A percentile compares a stretch with the other conserved stretches of the same genome.
Conservation (phyloP, 2,797 vertebrate species). For the Cuculus canorus region DNA sequence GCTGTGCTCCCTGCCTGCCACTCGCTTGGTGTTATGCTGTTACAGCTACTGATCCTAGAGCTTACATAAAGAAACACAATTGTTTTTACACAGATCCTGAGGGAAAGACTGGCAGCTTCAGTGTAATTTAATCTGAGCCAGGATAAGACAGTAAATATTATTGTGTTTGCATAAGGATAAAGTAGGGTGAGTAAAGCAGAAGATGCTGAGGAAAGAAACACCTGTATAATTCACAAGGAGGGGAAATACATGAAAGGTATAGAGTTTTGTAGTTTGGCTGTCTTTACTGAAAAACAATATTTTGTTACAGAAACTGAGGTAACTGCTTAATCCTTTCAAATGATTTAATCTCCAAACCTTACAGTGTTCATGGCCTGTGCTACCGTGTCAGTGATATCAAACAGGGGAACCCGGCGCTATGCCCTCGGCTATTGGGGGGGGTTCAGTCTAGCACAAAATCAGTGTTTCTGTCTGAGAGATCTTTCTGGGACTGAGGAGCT, state of each 20-base stretch:
- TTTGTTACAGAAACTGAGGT: background rate
- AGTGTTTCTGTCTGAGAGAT: background rate
- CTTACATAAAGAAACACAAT: slow-evolving; percentile 15
- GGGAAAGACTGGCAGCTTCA: background rate
- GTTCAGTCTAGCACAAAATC: background rate
- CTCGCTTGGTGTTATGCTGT: background rate
- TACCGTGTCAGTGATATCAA: background rate
- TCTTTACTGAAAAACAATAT: background rate
- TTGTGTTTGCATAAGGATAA: slow-evolving; percentile 4
- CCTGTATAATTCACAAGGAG: background rate
- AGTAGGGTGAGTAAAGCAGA: background rate
- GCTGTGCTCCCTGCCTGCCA: background rate
- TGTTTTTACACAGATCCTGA: background rate
- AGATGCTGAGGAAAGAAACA: background rate
- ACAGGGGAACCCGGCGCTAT: background rate
- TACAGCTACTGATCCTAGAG: background rate
- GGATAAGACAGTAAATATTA: slow-evolving; percentile 8
- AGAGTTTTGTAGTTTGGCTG: background rate
- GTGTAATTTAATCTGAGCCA: slow-evolving; percentile 17
- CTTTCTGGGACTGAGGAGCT: background rate
- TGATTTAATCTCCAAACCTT: background rate
- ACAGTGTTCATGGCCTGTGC: background rate
- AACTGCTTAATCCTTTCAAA: background rate
- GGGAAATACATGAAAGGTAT: background rate
- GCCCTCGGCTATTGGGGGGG: background rate